Conservation (phyloP, 2,113 vertebrate species). For the Nannobrachium achirus region DNA sequence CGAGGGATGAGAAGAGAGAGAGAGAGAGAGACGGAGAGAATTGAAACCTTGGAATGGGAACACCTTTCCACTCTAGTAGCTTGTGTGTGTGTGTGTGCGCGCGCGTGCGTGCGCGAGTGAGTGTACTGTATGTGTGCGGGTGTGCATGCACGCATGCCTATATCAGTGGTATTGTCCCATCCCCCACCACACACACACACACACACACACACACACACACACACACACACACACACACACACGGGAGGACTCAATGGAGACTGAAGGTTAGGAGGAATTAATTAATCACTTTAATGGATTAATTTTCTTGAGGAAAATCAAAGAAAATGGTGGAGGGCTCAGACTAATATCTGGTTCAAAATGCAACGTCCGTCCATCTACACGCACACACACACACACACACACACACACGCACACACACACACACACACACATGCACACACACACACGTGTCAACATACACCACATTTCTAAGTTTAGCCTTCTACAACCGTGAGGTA, state of each 20-base stretch:
- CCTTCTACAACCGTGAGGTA: constrained; percentile 43
- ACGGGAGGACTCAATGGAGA: constrained; percentile 43
- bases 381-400: constrained; percentile 1
- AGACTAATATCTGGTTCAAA: neutral
- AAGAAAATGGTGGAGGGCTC: constrained; percentile 7
- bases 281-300: constrained; percentile 2
- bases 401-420: constrained; percentile 21
- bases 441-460: constrained; percentile 20
- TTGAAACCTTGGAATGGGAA: constrained; percentile 43
- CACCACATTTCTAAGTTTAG: constrained; percentile 21
- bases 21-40: constrained; percentile 24
- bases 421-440: neutral
- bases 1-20: too few relatives aligned
- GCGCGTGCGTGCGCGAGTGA: neutral
- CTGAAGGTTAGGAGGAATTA: constrained; percentile 49
- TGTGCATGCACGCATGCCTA: neutral
- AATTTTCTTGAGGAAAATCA: constrained; percentile 47
- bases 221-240: neutral
- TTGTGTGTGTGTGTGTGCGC: constrained; percentile 9
- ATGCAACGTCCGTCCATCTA: too few relatives aligned
- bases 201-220: constrained; percentile 10
- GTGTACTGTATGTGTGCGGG: constrained; percentile 10
- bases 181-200: constrained; percentile 2
- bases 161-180: neutral
- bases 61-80: constrained; percentile 33